Percentiles rank a stretch among this genome's conserved stretches.
Evolutionary conservation across 2,797 vertebrate genomes (phyloP).

Genomic region (Enteromius fasciolatus): DNA sequence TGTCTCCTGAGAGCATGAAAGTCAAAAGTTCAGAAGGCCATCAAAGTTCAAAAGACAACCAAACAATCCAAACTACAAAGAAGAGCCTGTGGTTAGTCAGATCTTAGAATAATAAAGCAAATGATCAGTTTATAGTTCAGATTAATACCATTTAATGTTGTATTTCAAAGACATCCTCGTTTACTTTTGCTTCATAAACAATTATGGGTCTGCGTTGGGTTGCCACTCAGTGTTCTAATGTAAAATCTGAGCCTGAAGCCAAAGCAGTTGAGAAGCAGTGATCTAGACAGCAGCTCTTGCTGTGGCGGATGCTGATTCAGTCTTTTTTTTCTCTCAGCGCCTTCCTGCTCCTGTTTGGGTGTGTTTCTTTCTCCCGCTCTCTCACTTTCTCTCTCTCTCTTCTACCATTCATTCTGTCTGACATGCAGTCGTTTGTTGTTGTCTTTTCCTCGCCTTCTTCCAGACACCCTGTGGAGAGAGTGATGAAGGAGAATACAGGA

Average conservation of each 20-base stretch:
- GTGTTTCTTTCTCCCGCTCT: constrained; percentile 44
- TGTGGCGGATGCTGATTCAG: constrained; percentile 58
- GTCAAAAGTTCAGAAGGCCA: constrained; percentile 11
- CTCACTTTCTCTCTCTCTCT: constrained; percentile 34
- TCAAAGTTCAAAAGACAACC: constrained; percentile 6
- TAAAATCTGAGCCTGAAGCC: constrained; percentile 31
- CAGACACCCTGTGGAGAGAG: constrained; percentile 53
- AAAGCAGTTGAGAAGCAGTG: constrained; percentile 33
- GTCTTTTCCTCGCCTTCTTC: constrained; percentile 53
- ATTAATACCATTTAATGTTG: constrained; percentile 1
- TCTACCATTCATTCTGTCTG: constrained; percentile 54
- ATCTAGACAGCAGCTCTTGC: constrained; percentile 40
- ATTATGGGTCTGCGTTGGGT: neutral
- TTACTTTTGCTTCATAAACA: neutral
- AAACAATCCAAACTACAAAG: neutral
- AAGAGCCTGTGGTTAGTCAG: neutral
- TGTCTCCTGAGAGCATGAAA: neutral
- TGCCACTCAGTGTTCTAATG: neutral
- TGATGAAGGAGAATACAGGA: constrained; percentile 43
- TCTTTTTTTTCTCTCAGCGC: constrained; percentile 42
- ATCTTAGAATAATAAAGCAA: neutral
- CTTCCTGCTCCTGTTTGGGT: constrained; percentile 56
- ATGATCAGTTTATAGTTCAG: neutral
- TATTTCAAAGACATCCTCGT: neutral
- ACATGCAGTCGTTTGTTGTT: constrained; percentile 58